Percentiles rank a stretch among this genome's conserved stretches.
phyloP scores from a whole-genome alignment of 2,888 invertebrate genomes.

The Actias luna region DNA sequence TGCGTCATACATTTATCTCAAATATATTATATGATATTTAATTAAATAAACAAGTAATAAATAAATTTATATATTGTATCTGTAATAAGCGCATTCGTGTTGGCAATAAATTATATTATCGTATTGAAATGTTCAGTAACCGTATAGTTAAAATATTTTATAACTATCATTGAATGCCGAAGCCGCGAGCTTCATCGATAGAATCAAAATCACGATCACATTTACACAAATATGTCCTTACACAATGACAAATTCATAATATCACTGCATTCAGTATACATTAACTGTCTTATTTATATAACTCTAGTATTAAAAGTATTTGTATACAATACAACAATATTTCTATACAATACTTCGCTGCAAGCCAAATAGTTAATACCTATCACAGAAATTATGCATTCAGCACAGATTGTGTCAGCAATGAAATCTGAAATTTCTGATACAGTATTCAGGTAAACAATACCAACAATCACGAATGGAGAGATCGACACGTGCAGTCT shows the following conservation, averaged over 20 bases:
- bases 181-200: conserved; percentile 46
- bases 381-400: not conserved
- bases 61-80: not conserved
- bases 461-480: conserved; percentile 57
- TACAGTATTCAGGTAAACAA: conserved; percentile 56
- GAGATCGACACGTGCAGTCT: conserved; percentile 70
- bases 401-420: not conserved
- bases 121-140: not conserved
- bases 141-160: conserved; percentile 34
- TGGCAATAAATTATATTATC: not conserved
- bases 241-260: not conserved
- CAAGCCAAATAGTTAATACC: not conserved
- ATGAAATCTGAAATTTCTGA: conserved; percentile 49
- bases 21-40: too few relatives aligned
- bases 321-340: not conserved
- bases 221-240: not conserved
- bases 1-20: too few relatives aligned
- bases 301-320: not conserved
- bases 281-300: not conserved
- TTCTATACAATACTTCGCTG: too few relatives aligned
- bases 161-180: conserved; percentile 47
- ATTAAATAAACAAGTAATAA: not conserved
- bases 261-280: conserved; percentile 19
- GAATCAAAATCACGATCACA: conserved; percentile 59
- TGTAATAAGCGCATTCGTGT: not conserved